Evolutionary conservation across 2,113 vertebrate genomes (phyloP).

Genomic region (Vidua chalybeata): DNA sequence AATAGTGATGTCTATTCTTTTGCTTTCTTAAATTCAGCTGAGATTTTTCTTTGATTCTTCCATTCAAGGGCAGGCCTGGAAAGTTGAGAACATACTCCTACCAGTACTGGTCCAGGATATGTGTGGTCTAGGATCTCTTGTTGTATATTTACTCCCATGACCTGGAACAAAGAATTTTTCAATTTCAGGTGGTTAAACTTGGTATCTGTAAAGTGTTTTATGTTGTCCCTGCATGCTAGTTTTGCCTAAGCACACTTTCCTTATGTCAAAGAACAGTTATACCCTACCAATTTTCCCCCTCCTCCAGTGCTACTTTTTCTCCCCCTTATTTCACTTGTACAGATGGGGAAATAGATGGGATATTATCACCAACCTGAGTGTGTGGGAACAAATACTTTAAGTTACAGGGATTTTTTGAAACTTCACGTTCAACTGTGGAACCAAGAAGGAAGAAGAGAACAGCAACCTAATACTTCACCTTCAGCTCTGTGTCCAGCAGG

Average conservation of each 20-base stretch:
- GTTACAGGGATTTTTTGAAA: neutral
- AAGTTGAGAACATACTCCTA: neutral
- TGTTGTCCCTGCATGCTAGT: neutral
- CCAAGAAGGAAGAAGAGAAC: neutral
- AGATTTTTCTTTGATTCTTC: neutral
- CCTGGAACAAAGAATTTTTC: slow-evolving; percentile 18
- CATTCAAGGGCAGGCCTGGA: neutral
- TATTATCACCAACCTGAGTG: neutral
- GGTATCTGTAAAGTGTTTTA: neutral
- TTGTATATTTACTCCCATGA: neutral
- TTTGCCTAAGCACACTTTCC: neutral
- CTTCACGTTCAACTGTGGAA: neutral
- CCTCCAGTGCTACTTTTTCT: neutral
- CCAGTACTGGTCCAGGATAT: neutral
- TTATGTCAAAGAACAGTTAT: neutral
- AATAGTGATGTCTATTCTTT: neutral
- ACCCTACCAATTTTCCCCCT: neutral
- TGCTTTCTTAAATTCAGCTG: neutral
- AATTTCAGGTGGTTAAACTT: neutral
- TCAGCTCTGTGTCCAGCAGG: neutral
- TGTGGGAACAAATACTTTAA: neutral
- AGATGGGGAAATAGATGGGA: neutral
- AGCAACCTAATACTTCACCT: neutral
- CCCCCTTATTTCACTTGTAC: neutral
- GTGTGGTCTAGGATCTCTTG: neutral